These are phyloP conservation scores for Gobio gobio DNA, from an alignment of 2,113 vertebrate genomes.

Conservation along the genomic window DNA sequence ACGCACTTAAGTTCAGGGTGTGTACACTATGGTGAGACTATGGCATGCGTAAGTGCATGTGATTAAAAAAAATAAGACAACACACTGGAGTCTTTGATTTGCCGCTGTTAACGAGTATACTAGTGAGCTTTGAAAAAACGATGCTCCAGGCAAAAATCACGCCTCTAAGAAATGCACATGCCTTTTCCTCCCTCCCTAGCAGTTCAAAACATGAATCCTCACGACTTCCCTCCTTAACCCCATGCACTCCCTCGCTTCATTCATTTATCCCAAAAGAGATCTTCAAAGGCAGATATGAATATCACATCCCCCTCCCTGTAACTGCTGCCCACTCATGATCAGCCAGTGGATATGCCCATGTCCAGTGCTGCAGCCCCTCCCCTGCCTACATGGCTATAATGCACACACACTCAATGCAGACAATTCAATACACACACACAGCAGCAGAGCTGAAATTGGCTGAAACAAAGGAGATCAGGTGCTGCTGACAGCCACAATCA, in stretches of 20 bases:
- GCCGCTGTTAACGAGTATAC: not conserved
- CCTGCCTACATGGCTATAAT: conserved; percentile 18
- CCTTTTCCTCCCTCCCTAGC: not conserved
- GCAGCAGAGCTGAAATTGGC: not conserved
- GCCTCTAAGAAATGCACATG: not conserved
- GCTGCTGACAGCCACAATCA: conserved; percentile 25
- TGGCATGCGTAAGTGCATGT: not conserved
- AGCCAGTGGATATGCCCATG: conserved; percentile 44
- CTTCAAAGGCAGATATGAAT: conserved; percentile 59
- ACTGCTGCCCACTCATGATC: conserved; percentile 59
- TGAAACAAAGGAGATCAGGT: conserved; percentile 15
- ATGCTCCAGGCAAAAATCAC: not conserved
- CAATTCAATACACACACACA: not conserved
- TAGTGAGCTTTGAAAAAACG: not conserved
- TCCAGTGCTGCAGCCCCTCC: conserved; percentile 55
- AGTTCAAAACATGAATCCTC: not conserved
- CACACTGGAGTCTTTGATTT: conserved; percentile 5
- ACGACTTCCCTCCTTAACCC: not conserved
- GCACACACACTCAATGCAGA: not conserved
- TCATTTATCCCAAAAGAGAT: conserved; percentile 38
- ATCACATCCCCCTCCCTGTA: conserved; percentile 56
- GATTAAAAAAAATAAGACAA: not conserved
- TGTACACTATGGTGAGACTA: not conserved
- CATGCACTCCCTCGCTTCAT: not conserved
- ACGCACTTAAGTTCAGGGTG: not conserved